A percentile compares a stretch with the other conserved stretches of the same genome.
Evolutionary conservation across 1,140 invertebrate genomes (phyloP).

Genomic region (Mya arenaria): DNA sequence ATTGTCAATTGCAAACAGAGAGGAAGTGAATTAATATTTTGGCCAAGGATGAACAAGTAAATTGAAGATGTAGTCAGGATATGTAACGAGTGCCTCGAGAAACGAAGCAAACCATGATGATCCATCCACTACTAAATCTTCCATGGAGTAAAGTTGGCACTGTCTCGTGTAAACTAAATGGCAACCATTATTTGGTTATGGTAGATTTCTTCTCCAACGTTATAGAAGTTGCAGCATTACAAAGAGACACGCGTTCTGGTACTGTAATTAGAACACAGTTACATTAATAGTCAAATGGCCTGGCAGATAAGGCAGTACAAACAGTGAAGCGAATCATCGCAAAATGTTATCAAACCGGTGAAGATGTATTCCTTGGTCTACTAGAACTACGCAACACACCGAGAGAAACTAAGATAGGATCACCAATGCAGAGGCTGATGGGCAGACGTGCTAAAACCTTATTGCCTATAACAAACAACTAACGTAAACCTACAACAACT

Average conservation of each 20-base stretch:
- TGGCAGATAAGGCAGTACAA: constrained; percentile 53
- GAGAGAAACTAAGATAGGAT: not conserved
- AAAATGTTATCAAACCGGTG: constrained; percentile 12
- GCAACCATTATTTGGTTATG: constrained; percentile 45
- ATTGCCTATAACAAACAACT: not conserved
- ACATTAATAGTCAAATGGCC: constrained; percentile 51
- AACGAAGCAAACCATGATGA: constrained; percentile 57
- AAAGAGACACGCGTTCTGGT: constrained; percentile 16
- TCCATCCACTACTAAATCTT: constrained; percentile 29
- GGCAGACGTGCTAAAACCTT: constrained; percentile 13
- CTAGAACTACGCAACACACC: constrained; percentile 45
- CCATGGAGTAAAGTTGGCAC: constrained; percentile 54
- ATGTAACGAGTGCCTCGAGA: constrained; percentile 75
- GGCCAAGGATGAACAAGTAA: too few relatives aligned
- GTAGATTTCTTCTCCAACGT: constrained; percentile 57
- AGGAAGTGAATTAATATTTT: too few relatives aligned
- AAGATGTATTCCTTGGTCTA: constrained; percentile 38
- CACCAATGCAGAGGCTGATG: constrained; percentile 14
- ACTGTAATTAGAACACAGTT: too few relatives aligned
- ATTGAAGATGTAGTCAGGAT: too few relatives aligned
- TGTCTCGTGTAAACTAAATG: constrained; percentile 54
- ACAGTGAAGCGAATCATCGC: constrained; percentile 42
- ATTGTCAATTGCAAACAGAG: too few relatives aligned
- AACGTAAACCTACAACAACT: not conserved
- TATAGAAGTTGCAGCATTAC: constrained; percentile 49